Evolutionary conservation across 64 coral and sea anemone genomes (phyloP).

Genomic region (Pocillopora damicornis): DNA sequence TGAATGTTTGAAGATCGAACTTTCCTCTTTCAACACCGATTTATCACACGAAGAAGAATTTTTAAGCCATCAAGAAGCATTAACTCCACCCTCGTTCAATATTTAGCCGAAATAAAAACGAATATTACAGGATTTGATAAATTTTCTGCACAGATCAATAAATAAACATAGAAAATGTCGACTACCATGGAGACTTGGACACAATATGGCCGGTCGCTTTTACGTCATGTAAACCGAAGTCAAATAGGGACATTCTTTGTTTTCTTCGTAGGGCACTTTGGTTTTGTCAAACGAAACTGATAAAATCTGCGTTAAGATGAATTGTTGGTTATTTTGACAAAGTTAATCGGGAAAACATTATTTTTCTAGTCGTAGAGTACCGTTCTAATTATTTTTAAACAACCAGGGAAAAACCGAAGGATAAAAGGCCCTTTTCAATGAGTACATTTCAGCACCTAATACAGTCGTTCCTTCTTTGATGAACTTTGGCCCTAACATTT

Average conservation of each 20-base stretch:
- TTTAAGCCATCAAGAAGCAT: neutral
- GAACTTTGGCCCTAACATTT: too few species aligned
- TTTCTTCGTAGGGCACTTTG: neutral
- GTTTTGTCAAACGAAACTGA: neutral
- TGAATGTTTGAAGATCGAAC: neutral
- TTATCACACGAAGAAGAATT: neutral
- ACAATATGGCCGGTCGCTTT: conserved; percentile 10
- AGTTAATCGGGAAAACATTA: too few species aligned
- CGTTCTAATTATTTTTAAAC: too few species aligned
- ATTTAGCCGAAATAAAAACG: neutral
- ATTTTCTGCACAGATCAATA: neutral
- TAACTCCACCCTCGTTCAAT: neutral
- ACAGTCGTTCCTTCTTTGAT: too few species aligned
- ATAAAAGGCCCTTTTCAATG: too few species aligned
- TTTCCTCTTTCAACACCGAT: neutral
- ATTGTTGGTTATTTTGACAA: neutral
- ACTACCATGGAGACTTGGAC: conserved; percentile 17
- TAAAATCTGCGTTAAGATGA: neutral
- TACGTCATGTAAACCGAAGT: neutral
- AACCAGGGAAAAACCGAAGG: too few species aligned
- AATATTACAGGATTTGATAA: neutral
- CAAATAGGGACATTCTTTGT: neutral
- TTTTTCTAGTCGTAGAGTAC: too few species aligned
- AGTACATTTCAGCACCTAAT: too few species aligned
- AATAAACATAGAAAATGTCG: neutral